A percentile compares a stretch with the other conserved stretches of the same genome.
phyloP scores from a whole-genome alignment of 2,113 vertebrate genomes.

The Ascaphus truei region DNA sequence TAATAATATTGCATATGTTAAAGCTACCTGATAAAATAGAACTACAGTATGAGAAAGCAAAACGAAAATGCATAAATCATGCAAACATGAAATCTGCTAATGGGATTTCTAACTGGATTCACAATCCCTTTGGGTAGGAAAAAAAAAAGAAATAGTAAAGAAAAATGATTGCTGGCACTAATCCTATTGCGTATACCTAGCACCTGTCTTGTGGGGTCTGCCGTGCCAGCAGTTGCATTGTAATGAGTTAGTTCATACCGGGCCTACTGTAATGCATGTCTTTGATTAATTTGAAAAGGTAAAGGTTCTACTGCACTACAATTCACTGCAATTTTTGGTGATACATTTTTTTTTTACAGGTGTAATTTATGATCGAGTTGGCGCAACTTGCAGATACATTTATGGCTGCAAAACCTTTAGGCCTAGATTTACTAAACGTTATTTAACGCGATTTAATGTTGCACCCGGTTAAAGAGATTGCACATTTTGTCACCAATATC shows the following conservation, averaged over 20 bases:
- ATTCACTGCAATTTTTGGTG: not conserved
- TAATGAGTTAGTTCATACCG: not conserved
- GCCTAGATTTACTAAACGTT: too few species aligned
- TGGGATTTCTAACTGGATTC: not conserved
- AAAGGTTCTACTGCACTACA: not conserved
- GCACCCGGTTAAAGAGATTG: too few species aligned
- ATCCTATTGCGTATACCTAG: not conserved
- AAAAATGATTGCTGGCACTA: conserved; percentile 1
- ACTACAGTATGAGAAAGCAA: too few species aligned
- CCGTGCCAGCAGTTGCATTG: not conserved
- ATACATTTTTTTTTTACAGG: not conserved
- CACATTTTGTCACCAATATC: too few species aligned
- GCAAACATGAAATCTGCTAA: not conserved
- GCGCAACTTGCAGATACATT: not conserved
- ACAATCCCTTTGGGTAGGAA: not conserved
- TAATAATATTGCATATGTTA: too few species aligned
- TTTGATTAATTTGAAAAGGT: not conserved
- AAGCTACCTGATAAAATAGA: too few species aligned
- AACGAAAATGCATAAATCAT: not conserved
- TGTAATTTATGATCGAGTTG: not conserved
- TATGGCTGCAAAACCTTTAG: too few species aligned
- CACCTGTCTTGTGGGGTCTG: conserved; percentile 2
- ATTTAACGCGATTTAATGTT: too few species aligned
- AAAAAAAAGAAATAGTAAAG: not conserved
- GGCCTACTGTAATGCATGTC: not conserved